Base-by-base conservation (phyloP, 2,888 invertebrate species). In the Nezara viridula region DNA sequence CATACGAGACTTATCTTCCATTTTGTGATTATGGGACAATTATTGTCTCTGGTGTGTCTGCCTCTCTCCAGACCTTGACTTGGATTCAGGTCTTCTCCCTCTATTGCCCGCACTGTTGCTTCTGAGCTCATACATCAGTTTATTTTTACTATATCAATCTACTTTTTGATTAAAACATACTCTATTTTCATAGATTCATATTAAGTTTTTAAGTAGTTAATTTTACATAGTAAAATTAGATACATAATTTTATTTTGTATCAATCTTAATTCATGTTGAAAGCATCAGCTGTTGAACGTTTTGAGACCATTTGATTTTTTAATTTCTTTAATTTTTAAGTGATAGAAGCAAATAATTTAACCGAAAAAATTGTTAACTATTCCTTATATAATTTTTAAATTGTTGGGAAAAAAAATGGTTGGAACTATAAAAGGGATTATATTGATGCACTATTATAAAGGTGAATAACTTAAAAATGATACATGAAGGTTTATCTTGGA, bases 31-130 rank as follows among this genome's bases (percentile, higher is more conserved):
- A 32, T 73, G 37, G 6, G 37, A 32, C 21, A 73, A 73, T 73
- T 37, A 37, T 73, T 73, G 66, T 73, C 66, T 73, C 32, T 37
- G 32, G 32, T 37, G 66, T 73, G 37, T 73, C 66, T 73, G 37
- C 66, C 37, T 73, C 66, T 73, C 66, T 73, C 66, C 37, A 73
- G 66, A 73, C 66, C 66, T 73, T 73, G 66, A 73, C 66, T 73
- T 73, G 14, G 37, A 73, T 73, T 73, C 19, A 37, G 32, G 32
- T 73, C 32, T 73, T 73, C 66, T 73, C 66, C 6, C 37, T 27
- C 66, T 73, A 9, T 73, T 73, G n/a, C 37, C 37, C 66, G 32
- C 32, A 37, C 37, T 73, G 6, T 21, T 73, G 19, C 66, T 21
- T 73, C 66, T 37, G 21, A 66, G 7, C 10, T 32, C 19, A 37